Conservation (phyloP, 2,797 vertebrate genomes). For the Carapus acus region DNA sequence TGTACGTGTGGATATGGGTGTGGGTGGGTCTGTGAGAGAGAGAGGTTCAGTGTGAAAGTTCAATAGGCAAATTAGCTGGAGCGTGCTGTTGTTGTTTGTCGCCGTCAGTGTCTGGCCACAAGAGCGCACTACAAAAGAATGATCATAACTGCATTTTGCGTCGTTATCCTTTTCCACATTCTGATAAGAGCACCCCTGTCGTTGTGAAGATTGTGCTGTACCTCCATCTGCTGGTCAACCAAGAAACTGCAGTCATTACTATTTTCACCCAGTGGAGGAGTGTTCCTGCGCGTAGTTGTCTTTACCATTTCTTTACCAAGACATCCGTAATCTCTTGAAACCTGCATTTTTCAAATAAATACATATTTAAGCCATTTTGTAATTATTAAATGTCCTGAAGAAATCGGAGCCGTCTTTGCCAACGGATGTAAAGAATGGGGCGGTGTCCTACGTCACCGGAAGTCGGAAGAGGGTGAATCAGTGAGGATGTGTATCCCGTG, state of each 20-base stretch:
- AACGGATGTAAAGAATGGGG: slow-evolving; percentile 7
- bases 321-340: no score
- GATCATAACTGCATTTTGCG: no score
- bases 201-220: slow-evolving; percentile 24
- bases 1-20: slow-evolving; percentile 1
- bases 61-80: slow-evolving; percentile 34
- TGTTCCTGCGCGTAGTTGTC: neutral
- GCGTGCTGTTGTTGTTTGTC: neutral
- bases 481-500: neutral
- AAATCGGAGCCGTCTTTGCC: neutral
- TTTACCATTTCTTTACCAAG: neutral
- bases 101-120: no score
- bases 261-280: no score
- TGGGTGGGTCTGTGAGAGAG: neutral
- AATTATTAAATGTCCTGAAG: neutral
- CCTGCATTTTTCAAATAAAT: no score
- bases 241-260: neutral
- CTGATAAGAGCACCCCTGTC: no score
- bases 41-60: slow-evolving; percentile 43
- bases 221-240: slow-evolving; percentile 46
- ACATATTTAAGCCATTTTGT: neutral
- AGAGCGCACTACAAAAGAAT: no score
- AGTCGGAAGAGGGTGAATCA: slow-evolving; percentile 46
- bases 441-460: slow-evolving; percentile 49
- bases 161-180: no score